Conservation (phyloP, 2,888 invertebrate species). For the Agrilus biguttatus region DNA sequence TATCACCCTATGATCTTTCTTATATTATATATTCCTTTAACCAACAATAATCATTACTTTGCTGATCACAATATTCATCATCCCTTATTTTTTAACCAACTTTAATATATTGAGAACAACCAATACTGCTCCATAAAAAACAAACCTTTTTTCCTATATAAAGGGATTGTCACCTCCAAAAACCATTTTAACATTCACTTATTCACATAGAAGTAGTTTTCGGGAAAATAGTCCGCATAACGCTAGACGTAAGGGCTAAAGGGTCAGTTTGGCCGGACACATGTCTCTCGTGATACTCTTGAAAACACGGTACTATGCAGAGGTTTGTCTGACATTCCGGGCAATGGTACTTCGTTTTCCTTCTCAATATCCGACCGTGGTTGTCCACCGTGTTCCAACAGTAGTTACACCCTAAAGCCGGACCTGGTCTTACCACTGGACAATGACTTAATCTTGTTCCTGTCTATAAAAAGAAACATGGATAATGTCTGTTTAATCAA, state of each 20-base stretch:
- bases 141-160: too few species aligned
- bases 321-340: slow-evolving; percentile 80
- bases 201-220: slow-evolving; percentile 32
- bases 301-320: slow-evolving; percentile 82
- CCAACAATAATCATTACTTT: too few species aligned
- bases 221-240: slow-evolving; percentile 26
- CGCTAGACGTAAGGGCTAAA: slow-evolving; percentile 22
- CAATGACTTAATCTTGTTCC: slow-evolving; percentile 59
- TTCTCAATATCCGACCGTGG: slow-evolving; percentile 63
- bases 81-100: too few species aligned
- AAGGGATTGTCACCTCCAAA: too few species aligned
- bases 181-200: neutral
- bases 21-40: too few species aligned
- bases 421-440: slow-evolving; percentile 68
- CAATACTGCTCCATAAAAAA: too few species aligned
- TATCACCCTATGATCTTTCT: too few species aligned
- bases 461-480: slow-evolving; percentile 23
- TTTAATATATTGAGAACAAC: too few species aligned
- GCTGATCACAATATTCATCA: too few species aligned
- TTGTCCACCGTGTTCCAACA: slow-evolving; percentile 84
- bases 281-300: slow-evolving; percentile 63
- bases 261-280: slow-evolving; percentile 23
- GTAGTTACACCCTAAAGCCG: slow-evolving; percentile 75
- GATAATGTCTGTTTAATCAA: neutral
- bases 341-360: slow-evolving; percentile 82